Percentiles rank a stretch among this genome's conserved stretches.
Evolutionary conservation across 2,797 vertebrate species (phyloP).

Genomic region (Argentina silus): DNA sequence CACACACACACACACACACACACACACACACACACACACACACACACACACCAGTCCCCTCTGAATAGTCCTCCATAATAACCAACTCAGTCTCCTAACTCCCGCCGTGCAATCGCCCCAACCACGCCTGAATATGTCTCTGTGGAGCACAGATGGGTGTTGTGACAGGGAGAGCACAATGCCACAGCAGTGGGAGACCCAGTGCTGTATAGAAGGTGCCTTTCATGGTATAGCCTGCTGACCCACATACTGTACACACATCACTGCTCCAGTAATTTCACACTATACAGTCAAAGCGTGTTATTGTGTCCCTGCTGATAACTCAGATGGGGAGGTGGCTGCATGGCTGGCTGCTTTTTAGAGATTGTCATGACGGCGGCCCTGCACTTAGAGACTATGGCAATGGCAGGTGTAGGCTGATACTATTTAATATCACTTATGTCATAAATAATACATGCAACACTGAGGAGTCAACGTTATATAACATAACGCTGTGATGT

Average conservation of each 20-base stretch:
- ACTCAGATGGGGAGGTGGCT: neutral
- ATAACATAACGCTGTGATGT: too few relatives aligned
- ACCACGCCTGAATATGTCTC: neutral
- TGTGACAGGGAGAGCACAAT: constrained; percentile 32
- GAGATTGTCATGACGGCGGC: too few relatives aligned
- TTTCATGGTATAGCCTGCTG: constrained; percentile 50
- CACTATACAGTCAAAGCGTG: constrained; percentile 17
- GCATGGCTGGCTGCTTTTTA: too few relatives aligned
- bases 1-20: constrained; percentile 2
- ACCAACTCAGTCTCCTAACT: constrained; percentile 7
- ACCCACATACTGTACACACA: constrained; percentile 53
- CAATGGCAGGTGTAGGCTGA: too few relatives aligned
- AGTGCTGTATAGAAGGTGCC: constrained; percentile 48
- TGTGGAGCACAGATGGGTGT: constrained; percentile 10
- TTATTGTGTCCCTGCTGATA: neutral
- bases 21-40: constrained; percentile 4
- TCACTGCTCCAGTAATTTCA: constrained; percentile 14
- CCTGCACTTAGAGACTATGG: too few relatives aligned
- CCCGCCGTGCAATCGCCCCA: neutral
- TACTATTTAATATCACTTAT: too few relatives aligned
- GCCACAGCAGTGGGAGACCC: constrained; percentile 34
- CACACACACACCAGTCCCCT: constrained; percentile 35
- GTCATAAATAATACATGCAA: too few relatives aligned
- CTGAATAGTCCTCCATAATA: constrained; percentile 22
- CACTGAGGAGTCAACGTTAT: too few relatives aligned